Base-by-base conservation (phyloP, 2,888 invertebrate genomes). In the Ypsolopha sequella region DNA sequence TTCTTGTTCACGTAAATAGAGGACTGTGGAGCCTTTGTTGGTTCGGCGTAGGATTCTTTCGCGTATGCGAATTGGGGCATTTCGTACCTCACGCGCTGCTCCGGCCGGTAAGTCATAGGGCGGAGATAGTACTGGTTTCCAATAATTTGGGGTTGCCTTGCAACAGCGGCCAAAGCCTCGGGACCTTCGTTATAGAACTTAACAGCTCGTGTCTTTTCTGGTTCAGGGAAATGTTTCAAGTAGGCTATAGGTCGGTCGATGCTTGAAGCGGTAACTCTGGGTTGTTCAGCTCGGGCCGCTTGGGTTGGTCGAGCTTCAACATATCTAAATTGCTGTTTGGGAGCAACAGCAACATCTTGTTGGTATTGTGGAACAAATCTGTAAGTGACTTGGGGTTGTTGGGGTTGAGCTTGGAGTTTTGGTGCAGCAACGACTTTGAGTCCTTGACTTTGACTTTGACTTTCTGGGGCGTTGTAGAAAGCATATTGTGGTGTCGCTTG, bases 361-460 rank as follows among this genome's bases (percentile, higher is more conserved):
- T 75, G 76, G 54, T 79, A 82, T 57, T 82, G 82, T 11, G 77
- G 66, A 1, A 73, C 56, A n/a, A 77, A 55, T 58, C 80, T 73
- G 59, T 74, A 85, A 49, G 71, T 70, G 1, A 65, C 59, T 51
- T 69, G 73, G 51, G 68, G 72, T 38, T 65, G 58, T 49, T 64
- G 61, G 7, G 65, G 59, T 50, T 72, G 70, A 0, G 72, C 68
- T 24, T 65, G 51, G 1, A 87, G 63, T 59, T 87, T 85, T 0
- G 87, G 87, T 1, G 87, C 80, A 1, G 81, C 73, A 0, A 87
- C 84, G 8, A 87, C 64, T 63, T 85, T 87, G 8, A 87, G 62
- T 1, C 86, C 86, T 62, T 85, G 82, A 7, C 73, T 58, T 64
- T 86, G 85, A 0, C n/a, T n/a, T n/a, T 80, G 50, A 13, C 39